phyloP scores from a whole-genome alignment of 2,888 invertebrate genomes.

The Aphidius colemani region DNA sequence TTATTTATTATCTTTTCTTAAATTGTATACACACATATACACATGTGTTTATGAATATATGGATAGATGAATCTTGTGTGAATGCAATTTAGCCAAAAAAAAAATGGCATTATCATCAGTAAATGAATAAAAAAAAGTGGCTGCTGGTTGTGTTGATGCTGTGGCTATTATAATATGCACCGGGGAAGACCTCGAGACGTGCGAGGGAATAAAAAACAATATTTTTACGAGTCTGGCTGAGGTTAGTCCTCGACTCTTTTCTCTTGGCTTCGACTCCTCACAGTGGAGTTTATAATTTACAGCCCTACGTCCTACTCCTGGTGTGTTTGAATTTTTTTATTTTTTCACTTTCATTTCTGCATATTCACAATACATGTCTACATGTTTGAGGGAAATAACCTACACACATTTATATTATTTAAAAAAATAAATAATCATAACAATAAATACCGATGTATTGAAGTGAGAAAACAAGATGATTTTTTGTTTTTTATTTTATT shows the following conservation, averaged over 20 bases:
- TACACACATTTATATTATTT: no score
- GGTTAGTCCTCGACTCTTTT: conserved; percentile 54
- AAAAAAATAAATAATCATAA: conserved; percentile 26
- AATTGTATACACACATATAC: no score
- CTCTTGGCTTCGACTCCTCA: conserved; percentile 50
- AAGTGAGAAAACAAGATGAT: conserved; percentile 22
- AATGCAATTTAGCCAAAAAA: no score
- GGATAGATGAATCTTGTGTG: no score
- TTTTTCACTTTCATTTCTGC: not conserved
- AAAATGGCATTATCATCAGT: no score
- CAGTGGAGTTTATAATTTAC: conserved; percentile 57
- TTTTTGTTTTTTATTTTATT: no score
- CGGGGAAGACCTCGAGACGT: conserved; percentile 14
- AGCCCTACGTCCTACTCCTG: conserved; percentile 41
- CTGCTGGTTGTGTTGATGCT: not conserved
- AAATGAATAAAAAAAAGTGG: no score
- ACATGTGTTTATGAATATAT: no score
- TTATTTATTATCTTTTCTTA: no score
- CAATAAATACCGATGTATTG: conserved; percentile 25
- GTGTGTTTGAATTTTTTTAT: conserved; percentile 7
- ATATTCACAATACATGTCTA: not conserved
- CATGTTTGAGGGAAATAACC: conserved; percentile 12
- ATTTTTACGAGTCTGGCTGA: conserved; percentile 56
- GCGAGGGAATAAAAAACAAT: conserved; percentile 39
- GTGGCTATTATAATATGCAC: conserved; percentile 9